These are phyloP conservation scores for Limnephilus rhombicus DNA, from an alignment of 2,888 invertebrate genomes.

Conservation along the genomic window DNA sequence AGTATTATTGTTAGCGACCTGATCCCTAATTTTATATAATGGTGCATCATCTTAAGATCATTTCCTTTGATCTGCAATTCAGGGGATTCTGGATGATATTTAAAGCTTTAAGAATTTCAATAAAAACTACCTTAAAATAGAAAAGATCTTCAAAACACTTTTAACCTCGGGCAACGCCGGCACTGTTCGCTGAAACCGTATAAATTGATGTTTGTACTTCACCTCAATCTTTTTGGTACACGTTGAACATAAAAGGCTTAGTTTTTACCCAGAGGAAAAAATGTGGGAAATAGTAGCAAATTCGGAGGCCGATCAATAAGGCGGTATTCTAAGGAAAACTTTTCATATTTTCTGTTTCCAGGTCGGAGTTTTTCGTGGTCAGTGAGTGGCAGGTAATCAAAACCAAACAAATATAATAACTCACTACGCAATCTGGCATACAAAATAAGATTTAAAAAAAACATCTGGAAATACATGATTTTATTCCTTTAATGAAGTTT, in stretches of 20 bases:
- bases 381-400: neutral
- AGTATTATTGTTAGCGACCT: too few relatives aligned
- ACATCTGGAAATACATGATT: neutral
- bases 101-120: neutral
- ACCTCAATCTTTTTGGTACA: conserved; percentile 1
- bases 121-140: neutral
- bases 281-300: neutral
- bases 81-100: neutral
- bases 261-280: neutral
- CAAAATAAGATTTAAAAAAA: neutral
- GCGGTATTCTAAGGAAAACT: neutral
- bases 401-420: neutral
- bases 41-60: neutral
- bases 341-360: neutral
- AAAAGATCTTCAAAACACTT: neutral
- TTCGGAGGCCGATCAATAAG: neutral
- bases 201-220: neutral
- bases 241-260: neutral
- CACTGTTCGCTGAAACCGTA: neutral
- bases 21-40: too few relatives aligned
- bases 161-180: neutral
- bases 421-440: neutral
- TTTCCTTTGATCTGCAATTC: neutral
- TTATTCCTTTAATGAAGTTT: neutral
- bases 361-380: neutral